Evolutionary conservation across 1,140 invertebrate genomes (phyloP), one percentile per base, ranked within the genome.

Genomic region (Capitella teleta): DNA sequence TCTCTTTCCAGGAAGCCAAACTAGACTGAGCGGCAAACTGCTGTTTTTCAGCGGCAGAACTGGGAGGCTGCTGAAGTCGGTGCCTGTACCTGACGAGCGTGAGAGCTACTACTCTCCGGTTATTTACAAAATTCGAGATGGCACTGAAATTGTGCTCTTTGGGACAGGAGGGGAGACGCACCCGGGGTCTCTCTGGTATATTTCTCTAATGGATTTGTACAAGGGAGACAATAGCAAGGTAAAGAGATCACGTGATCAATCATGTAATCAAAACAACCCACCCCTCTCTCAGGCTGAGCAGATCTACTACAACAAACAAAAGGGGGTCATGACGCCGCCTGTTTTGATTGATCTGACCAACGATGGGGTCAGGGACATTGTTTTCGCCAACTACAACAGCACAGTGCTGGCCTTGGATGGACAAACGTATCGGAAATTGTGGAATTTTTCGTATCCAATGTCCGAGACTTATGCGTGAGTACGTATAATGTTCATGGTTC

Each of bases 131-230:
- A n/a, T 28, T 12, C 5, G 28, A 38, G 50, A 47, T 26, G 43
- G 69, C 6, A 75, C 76, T 45, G 72, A 75, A 49, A 67, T 78
- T 34, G 75, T 85, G 56, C 56, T 85, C 58, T 71, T 86, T 60
- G 80, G 83, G 16, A 86, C 85, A 0, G 86, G 83, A 3, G 82
- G 82, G 24, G 81, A 84, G 58, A 80, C 81, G 37, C 77, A 82
- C 38, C 72, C 78, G 0, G 85, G 86, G 10, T 79, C 79, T 44
- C 70, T 88, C 12, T 86, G 83, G 60, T 63, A 75, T 30, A 72
- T 84, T 16, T 63, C 77, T 2, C 67, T 85, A 10, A 61, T 72
- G 23, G 73, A 77, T 57, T 60, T 84, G 18, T 63, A 77, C n/a
- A 70, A 72, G 48, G 77, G 75, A 28, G 59, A 78, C 54, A 77